A percentile compares a stretch with the other conserved stretches of the same genome.
phyloP scores from a whole-genome alignment of 2,113 vertebrate genomes.

The Pionites leucogaster region DNA sequence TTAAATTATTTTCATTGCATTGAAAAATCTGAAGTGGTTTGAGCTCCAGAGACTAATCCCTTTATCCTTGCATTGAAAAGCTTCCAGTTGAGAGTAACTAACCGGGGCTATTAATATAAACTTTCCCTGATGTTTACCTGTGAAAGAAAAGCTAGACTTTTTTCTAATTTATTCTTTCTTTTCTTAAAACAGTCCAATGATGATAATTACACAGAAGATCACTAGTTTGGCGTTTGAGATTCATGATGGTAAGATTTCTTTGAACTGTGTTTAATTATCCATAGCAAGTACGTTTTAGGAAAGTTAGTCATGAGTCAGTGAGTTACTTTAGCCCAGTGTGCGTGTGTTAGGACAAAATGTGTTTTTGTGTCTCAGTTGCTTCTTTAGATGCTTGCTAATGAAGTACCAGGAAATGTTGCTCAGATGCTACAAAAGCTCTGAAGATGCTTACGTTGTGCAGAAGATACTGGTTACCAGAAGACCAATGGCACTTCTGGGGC shows the following conservation, averaged over 20 bases:
- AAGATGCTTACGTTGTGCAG: not conserved
- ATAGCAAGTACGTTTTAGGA: not conserved
- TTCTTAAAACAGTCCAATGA: conserved; percentile 88
- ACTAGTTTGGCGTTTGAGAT: conserved; percentile 97
- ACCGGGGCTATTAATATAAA: not conserved
- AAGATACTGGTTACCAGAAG: not conserved
- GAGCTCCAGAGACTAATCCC: not conserved
- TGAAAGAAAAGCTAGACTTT: not conserved
- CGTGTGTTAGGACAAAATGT: not conserved
- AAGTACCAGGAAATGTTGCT: not conserved
- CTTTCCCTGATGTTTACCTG: not conserved
- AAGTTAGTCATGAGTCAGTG: not conserved
- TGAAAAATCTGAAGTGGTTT: not conserved
- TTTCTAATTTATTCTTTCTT: not conserved
- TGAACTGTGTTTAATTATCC: not conserved
- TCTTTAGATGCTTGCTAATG: not conserved
- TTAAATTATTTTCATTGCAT: not conserved
- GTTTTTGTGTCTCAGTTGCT: not conserved
- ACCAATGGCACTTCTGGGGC: not conserved
- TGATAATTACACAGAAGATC: conserved; percentile 99
- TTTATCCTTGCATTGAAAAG: not conserved
- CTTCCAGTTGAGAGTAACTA: not conserved
- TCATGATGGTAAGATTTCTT: conserved; percentile 89
- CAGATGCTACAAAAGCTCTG: not conserved
- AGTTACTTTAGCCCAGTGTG: not conserved